Evolutionary conservation across 2,888 invertebrate species (phyloP), one percentile per base, ranked within the genome.

Genomic region (Clostera curtula): DNA sequence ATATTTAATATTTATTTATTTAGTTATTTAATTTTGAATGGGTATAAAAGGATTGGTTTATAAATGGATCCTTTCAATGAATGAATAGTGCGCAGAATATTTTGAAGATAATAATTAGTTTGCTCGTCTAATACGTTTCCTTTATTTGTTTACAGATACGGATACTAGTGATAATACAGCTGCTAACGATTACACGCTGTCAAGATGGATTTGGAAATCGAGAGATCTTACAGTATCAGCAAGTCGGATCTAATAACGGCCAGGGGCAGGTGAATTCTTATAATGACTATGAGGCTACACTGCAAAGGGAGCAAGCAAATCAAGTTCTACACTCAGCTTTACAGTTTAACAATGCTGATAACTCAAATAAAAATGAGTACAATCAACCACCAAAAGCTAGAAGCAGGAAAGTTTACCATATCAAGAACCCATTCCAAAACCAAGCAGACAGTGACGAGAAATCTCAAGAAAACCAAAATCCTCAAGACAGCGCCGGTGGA

Each of bases 371-470:
- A 25, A 53, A 55, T 13, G 64, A 68, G 23, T 70, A 63, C 41
- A 64, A 61, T 30, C 54, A 70, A 43, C 51, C 55, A 9, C 66
- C 66, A 27, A 57, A 66, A 8, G 50, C 67, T 5, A 56, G 76
- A 28, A 65, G 49, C 24, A 65, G 65, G 42, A 83, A 82, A 52
- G 59, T 82, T 8, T 80, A 73, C 33, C 63, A 74, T 34, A 82
- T 83, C 13, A 82, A 77, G 41, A 80, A 83, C 38, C 83, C 83
- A 4, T 82, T 82, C 40, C 76, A 76, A 51, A 59, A 66, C 11
- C 68, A 72, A 39, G 43, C 62, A 9, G 67, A 74, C 30, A 61
- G 69, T 15, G 56, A 59, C 17, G 53, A 48, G 27, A 48, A 47
- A 29, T 63, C 60, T 36, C 57, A 49, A 13, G 58, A 58, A 12